Evolutionary conservation across 2,797 vertebrate species (phyloP).

Genomic region (Melanotaenia maccullochi): DNA sequence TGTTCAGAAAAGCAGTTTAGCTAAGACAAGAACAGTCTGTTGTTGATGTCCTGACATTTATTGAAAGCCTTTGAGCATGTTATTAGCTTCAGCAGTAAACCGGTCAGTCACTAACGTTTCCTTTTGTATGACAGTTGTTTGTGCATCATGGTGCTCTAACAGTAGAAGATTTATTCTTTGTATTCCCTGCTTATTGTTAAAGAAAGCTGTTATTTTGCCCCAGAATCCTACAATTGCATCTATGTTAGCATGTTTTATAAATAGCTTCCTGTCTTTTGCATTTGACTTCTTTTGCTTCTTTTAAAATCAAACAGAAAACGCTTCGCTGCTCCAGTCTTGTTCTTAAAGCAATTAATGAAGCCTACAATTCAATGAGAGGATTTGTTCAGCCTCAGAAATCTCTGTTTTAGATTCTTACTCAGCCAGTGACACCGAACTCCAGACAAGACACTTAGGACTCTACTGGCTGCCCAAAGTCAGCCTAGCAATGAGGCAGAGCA

Average conservation of each 20-base stretch:
- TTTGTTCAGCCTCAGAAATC: slow-evolving; percentile 63
- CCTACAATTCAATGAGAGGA: slow-evolving; percentile 35
- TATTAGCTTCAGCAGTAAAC: neutral
- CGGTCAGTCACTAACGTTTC: neutral
- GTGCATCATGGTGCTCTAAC: neutral
- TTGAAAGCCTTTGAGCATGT: neutral
- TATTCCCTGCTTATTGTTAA: neutral
- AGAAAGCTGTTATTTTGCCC: neutral
- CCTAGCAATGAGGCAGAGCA: slow-evolving; percentile 10
- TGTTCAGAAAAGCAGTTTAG: neutral
- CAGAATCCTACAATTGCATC: neutral
- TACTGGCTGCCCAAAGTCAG: slow-evolving; percentile 38
- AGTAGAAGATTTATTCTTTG: neutral
- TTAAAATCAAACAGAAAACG: slow-evolving; percentile 30
- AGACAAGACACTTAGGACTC: slow-evolving; percentile 44
- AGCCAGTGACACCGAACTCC: slow-evolving; percentile 41
- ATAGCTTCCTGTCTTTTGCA: slow-evolving; percentile 12
- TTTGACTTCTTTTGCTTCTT: slow-evolving; percentile 18
- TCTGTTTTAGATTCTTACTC: slow-evolving; percentile 44
- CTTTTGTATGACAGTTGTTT: neutral
- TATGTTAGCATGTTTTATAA: too few relatives aligned
- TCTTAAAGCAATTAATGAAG: slow-evolving; percentile 40
- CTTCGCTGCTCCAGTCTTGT: slow-evolving; percentile 11
- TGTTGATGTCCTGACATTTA: neutral
- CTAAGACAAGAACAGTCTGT: neutral